These are phyloP conservation scores for Petrocephalus sullivani DNA, from an alignment of 2,797 vertebrate species.

Conservation along the genomic window DNA sequence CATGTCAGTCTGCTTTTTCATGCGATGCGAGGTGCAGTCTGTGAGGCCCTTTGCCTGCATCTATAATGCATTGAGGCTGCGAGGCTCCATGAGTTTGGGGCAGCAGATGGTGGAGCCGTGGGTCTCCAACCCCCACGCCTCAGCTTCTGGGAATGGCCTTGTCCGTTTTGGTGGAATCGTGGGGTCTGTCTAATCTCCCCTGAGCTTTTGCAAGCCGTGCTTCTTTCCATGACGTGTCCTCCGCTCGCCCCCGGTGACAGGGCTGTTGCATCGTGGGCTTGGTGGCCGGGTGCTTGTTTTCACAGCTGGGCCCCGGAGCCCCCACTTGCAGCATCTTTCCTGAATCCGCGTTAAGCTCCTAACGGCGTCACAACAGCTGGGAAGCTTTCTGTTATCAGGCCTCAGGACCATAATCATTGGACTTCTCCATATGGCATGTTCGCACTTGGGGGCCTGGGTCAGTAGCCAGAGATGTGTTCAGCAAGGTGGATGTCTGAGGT, in stretches of 20 bases:
- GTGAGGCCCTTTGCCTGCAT: not conserved
- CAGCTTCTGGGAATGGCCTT: not conserved
- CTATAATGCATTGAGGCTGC: not conserved
- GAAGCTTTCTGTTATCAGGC: not conserved
- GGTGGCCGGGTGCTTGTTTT: not conserved
- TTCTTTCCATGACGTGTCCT: not conserved
- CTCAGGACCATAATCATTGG: not conserved
- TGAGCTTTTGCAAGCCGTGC: not conserved
- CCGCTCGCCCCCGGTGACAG: not conserved
- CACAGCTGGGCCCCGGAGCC: not conserved
- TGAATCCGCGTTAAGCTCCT: not conserved
- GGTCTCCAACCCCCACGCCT: not conserved
- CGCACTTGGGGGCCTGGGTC: not conserved
- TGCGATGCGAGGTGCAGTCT: not conserved
- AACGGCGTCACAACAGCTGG: not conserved
- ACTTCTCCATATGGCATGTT: not conserved
- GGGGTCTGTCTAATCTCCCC: not conserved
- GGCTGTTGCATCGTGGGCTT: not conserved
- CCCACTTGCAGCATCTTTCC: not conserved
- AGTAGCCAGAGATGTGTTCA: not conserved
- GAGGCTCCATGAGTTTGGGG: not conserved
- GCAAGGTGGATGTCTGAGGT: not conserved
- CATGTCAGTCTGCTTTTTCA: not conserved
- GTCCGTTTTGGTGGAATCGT: not conserved
- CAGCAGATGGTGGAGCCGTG: not conserved